Evolutionary conservation across 2,888 invertebrate genomes (phyloP), one percentile per base, ranked within the genome.

Genomic region (Drosophila eohydei): DNA sequence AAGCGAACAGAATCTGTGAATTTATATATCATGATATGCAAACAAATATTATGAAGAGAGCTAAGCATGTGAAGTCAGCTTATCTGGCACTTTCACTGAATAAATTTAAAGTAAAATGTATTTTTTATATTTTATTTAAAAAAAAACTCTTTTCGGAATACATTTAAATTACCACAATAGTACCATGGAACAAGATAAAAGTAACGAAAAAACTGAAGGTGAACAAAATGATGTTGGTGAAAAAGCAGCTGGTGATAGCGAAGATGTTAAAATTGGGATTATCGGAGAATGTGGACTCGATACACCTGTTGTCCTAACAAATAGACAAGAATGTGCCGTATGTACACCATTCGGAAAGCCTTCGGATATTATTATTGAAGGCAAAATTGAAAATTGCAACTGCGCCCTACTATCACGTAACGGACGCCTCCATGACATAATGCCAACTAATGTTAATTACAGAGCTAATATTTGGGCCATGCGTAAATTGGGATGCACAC

Each of bases 201-300:
- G 4, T 2, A 30, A 9, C 0, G 48, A 9, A 8, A 30, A 30
- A n/a, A 0, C 30, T 9, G 28, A 48, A 11, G 32, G 9, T 2
- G 48, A 3, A 9, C 7, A 28, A 28, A n/a, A 9, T 5, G n/a
- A n/a, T n/a, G 9, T 3, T n/a, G 4, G 0, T 9, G 30, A 16
- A 16, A 30, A 30, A 28, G 26, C 40, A 14, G 30, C 2, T 30
- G 5, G 48, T n/a, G 36, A 5, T 9, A 6, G 55, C 32, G 55
- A 55, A 32, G 16, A 32, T 1, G 58, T 87, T 0, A 78, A 98
- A 97, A 95, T 99, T 89, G 99, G 98, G 50, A 98, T 99, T 63
- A 98, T 99, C 91, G 98, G 98, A 14, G 99, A 99, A 0, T 96
- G 98, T 11, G 99, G 99, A 0, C 94, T 99, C 54, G 97, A 97